phyloP scores from a whole-genome alignment of 1,140 invertebrate genomes.

The Hyles vespertilio region DNA sequence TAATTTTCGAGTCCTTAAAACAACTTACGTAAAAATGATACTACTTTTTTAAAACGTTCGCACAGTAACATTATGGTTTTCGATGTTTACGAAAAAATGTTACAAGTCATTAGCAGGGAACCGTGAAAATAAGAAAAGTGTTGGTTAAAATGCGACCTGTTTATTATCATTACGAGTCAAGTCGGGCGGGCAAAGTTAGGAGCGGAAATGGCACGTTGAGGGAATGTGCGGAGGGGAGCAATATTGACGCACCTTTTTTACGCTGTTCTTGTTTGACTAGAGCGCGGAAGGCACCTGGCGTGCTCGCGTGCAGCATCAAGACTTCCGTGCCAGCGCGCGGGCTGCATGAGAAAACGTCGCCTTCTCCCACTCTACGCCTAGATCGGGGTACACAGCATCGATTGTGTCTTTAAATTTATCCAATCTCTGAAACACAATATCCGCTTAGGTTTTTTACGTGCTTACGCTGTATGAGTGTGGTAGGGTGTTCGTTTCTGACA shows the following conservation, averaged over 20 bases:
- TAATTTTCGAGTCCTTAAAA: too few relatives aligned
- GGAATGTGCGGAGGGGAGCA: slow-evolving; percentile 21
- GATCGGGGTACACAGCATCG: slow-evolving; percentile 30
- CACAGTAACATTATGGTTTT: not conserved
- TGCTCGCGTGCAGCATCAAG: slow-evolving; percentile 36
- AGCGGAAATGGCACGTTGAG: slow-evolving; percentile 51
- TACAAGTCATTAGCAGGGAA: slow-evolving; percentile 32
- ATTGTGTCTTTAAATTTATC: slow-evolving; percentile 34
- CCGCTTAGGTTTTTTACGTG: too few relatives aligned
- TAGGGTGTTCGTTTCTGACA: too few relatives aligned
- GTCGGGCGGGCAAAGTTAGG: slow-evolving; percentile 57
- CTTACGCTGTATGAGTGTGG: too few relatives aligned
- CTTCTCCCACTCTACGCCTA: slow-evolving; percentile 40
- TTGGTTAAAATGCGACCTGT: slow-evolving; percentile 50
- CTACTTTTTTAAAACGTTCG: too few relatives aligned
- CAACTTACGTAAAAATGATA: too few relatives aligned
- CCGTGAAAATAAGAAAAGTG: slow-evolving; percentile 39
- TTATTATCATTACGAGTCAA: slow-evolving; percentile 65
- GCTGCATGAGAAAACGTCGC: slow-evolving; percentile 46
- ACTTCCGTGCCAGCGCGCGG: slow-evolving; percentile 41
- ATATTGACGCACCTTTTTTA: slow-evolving; percentile 49
- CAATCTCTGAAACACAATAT: slow-evolving; percentile 29
- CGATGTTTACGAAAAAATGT: not conserved
- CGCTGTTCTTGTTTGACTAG: slow-evolving; percentile 40
- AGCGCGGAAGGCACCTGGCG: slow-evolving; percentile 46